Percentiles rank a stretch among this genome's conserved stretches.
These are phyloP conservation scores for Vanessa cardui DNA, from an alignment of 2,888 invertebrate species.

Conservation along the genomic window DNA sequence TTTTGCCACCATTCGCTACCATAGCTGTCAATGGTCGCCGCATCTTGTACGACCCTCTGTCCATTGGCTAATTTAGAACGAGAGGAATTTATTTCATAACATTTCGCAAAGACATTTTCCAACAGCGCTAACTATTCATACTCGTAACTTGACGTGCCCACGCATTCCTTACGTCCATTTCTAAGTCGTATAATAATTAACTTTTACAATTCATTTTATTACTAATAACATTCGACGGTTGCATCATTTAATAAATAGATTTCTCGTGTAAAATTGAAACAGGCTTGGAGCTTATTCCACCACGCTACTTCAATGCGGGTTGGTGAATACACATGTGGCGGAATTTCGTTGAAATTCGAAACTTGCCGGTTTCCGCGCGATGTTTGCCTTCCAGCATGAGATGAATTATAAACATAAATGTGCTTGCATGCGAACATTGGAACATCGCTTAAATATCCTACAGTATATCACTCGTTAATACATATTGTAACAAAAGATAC, in stretches of 20 bases:
- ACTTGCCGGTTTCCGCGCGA: too few species aligned
- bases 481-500: too few species aligned
- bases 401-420: too few species aligned
- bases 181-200: constrained; percentile 13
- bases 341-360: too few species aligned
- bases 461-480: too few species aligned
- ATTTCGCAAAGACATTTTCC: constrained; percentile 26
- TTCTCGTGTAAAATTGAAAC: too few species aligned
- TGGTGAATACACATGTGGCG: too few species aligned
- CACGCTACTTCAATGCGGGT: too few species aligned
- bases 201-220: constrained; percentile 6
- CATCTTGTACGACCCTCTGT: constrained; percentile 57
- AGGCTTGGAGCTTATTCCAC: too few species aligned
- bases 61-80: constrained; percentile 47
- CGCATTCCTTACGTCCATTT: constrained; percentile 10
- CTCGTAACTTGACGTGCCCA: constrained; percentile 19
- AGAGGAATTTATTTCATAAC: constrained; percentile 45
- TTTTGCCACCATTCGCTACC: constrained; percentile 51
- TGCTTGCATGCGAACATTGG: too few species aligned
- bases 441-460: too few species aligned
- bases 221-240: not conserved
- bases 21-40: constrained; percentile 52
- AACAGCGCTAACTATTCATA: constrained; percentile 20
- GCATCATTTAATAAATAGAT: not conserved
- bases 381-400: too few species aligned